Evolutionary conservation across 2,888 invertebrate species (phyloP), one percentile per base, ranked within the genome.

Genomic region (Carpatolechia fugitivella): DNA sequence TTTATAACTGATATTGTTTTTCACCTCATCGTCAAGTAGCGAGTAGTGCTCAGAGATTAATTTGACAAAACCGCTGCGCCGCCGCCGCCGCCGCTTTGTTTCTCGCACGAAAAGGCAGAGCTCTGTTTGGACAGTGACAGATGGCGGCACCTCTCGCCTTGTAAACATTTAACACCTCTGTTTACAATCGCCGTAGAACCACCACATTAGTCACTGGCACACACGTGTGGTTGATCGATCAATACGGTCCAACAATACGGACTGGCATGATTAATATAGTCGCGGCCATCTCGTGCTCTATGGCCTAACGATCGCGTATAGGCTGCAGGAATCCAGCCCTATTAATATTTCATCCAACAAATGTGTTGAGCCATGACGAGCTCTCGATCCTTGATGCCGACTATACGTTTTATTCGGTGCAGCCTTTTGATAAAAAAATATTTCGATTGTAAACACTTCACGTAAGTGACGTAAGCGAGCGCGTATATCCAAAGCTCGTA

Each of bases 261-360:
- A 64, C 57, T 62, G 61, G 60, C 57, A 73, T 85, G 85, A 85
- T 85, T 84, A 81, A 85, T 85, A 76, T 62, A 57, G 55, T 58
- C 57, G 65, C 65, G 68, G 68, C 70, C 70, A 65, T 59, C 62
- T 62, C 59, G 69, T 71, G 69, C 70, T 66, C 71, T 70, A 70
- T 68, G 67, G 66, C 64, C 59, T 59, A 58, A 55, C 60, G 60
- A 57, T 61, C 59, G 57, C 55, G 61, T 53, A 58, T 56, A 63
- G 60, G 57, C 70, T 69, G 66, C 69, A 72, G 76, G 80, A 78
- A 82, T 82, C 74, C 72, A 68, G 74, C 72, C 76, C 80, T 76
- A 83, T 83, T 83, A 83, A 85, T 85, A 84, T 83, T 78, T 76
- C 80, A 82, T 84, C 82, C 78, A 78, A 80, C 80, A 77, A 75